Evolutionary conservation across 2,797 vertebrate species (phyloP), one percentile per base, ranked within the genome.

Genomic region (Amblyopsis hoosieri): DNA sequence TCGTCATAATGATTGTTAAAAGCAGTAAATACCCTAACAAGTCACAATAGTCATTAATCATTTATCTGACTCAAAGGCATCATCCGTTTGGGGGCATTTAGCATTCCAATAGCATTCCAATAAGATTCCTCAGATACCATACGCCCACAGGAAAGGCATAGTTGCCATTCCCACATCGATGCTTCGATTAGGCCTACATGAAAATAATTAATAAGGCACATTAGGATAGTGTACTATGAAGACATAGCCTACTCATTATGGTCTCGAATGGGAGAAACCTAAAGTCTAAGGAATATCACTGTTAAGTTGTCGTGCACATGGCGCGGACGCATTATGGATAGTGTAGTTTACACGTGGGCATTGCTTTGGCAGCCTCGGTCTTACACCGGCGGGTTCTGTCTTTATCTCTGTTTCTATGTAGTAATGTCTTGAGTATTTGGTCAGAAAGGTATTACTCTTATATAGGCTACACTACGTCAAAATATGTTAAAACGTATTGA

Each of bases 101-200:
- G 78, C 85, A 87, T 88, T 68, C 84, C 89, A 90, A 87, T 78
- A 75, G 81, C 86, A 91, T 92, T 92, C 89, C 90, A 79, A 50
- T 69, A 71, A 79, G 79, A 86, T 85, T 87, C 87, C 79, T 80
- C 57, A 69, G 60, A 85, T 85, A 64, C 71, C 73, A 72, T 67
- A 19, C 61, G 58, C 74, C 64, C 15, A 66, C 12, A 10, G 66
- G 49, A 75, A 79, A 48, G 67, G 19, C 2, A 1, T 46, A 17
- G 64, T 54, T 59, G 62, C 58, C 51, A 15, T 11, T 60, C 29
- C 23, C 13, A 12, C n/a, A 33, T 29, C n/a, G n/a, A n/a, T n/a
- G 49, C n/a, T 6, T n/a, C 5, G 49, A 17, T n/a, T 8, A 29
- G 23, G 23, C 23, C 23, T 29, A 7, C 12, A 8, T 9, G 12